Conservation (phyloP, 2,888 invertebrate genomes). For the Adelognathus sp. region DNA sequence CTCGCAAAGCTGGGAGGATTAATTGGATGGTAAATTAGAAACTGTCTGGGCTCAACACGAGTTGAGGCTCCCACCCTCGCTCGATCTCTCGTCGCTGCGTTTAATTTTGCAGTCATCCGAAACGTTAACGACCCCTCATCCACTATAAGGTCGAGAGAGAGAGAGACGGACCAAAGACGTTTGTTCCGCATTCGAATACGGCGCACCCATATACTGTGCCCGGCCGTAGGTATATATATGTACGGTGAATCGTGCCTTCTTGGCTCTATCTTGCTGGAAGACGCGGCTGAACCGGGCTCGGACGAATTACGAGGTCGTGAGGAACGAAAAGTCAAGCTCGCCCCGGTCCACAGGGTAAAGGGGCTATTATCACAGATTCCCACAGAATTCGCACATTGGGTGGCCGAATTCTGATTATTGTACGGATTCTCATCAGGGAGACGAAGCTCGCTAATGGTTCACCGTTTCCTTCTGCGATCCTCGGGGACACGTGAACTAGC, state of each 20-base stretch:
- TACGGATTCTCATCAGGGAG: constrained; percentile 5
- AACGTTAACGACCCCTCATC: constrained; percentile 55
- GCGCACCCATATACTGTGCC: background rate
- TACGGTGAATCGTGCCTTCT: background rate
- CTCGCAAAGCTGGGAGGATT: constrained; percentile 49
- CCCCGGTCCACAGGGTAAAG: background rate
- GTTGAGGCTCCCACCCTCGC: background rate
- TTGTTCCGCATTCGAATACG: constrained; percentile 29
- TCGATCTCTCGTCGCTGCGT: background rate
- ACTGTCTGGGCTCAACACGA: constrained; percentile 40
- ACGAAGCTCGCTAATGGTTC: constrained; percentile 14
- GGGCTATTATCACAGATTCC: background rate
- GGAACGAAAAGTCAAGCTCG: background rate
- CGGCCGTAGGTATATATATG: background rate
- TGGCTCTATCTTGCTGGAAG: background rate
- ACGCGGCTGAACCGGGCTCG: background rate
- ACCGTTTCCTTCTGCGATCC: background rate
- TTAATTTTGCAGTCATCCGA: constrained; percentile 55
- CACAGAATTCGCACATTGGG: background rate
- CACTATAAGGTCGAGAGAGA: constrained; percentile 41
- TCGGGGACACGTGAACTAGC: background rate
- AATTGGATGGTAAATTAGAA: constrained; percentile 57
- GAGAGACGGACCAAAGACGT: constrained; percentile 42
- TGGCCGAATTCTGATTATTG: constrained; percentile 30
- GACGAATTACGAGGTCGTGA: background rate